A percentile compares a stretch with the other conserved stretches of the same genome.
Conservation (phyloP, 2,888 invertebrate species). For the Aleiodes testaceus region DNA sequence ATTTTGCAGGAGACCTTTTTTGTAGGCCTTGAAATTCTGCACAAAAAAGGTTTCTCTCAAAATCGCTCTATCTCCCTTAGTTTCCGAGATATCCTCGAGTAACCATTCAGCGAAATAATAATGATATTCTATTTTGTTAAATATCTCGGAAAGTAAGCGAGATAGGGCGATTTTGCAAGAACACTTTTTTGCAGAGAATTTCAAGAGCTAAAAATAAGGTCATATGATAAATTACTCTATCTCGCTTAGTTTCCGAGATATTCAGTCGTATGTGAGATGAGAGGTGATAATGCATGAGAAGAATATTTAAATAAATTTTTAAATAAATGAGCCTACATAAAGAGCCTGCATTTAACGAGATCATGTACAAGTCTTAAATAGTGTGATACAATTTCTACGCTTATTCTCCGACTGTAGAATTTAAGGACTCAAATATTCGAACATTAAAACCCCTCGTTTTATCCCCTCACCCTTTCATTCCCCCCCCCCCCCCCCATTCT, state of each 20-base stretch:
- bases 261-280: not conserved
- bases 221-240: not conserved
- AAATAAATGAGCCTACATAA: slow-evolving; percentile 35
- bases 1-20: not conserved
- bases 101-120: no score
- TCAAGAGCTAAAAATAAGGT: not conserved
- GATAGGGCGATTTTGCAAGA: not conserved
- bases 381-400: slow-evolving; percentile 71
- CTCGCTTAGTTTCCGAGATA: not conserved
- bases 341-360: slow-evolving; percentile 41
- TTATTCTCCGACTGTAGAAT: slow-evolving; percentile 68
- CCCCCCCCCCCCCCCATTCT: no score
- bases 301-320: not conserved
- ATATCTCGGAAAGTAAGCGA: not conserved
- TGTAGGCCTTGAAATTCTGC: not conserved
- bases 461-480: no score
- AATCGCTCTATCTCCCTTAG: no score
- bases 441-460: not conserved
- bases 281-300: not conserved
- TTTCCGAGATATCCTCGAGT: not conserved
- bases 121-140: not conserved
- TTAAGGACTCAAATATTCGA: slow-evolving; percentile 36
- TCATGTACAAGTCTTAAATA: slow-evolving; percentile 66
- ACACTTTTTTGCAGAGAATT: not conserved
- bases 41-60: no score